Base-by-base conservation (phyloP, 2,888 invertebrate species). In the Zele albiditarsus region DNA sequence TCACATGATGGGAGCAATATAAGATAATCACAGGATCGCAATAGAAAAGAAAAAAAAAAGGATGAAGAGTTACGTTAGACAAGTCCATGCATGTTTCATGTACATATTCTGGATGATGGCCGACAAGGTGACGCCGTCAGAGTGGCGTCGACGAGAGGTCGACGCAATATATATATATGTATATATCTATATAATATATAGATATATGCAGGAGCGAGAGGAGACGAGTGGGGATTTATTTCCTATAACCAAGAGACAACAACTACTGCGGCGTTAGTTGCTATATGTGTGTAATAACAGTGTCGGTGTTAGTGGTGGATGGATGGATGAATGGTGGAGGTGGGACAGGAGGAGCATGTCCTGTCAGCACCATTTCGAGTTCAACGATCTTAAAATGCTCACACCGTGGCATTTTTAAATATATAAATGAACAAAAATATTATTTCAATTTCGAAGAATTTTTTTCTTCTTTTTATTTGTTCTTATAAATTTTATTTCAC, bases 311-410 rank as follows among this genome's bases (percentile, higher is more conserved):
- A 20, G 53, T 53, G 53, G 53, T 53, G 8, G 53, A 53, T 53
- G 20, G 53, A 53, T 53, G 53, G 20, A 71, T 49, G 23, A 38
- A 46, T 70, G 76, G 77, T 31, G 79, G 79, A 80, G 78, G 78
- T 77, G 67, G 76, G 82, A 80, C 81, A 80, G 77, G 80, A 77
- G 81, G 80, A 80, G 80, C 80, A 80, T 83, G 83, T 84, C 82
- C 83, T 83, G 83, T 84, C 84, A 83, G 85, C 85, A 82, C 78
- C 81, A 83, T 82, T 86, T 83, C 79, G 86, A 84, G 88, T 88
- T 88, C 88, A 88, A 88, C 83, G 88, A 86, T 88, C 88, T 84
- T 82, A 79, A 83, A 83, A 81, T 82, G 79, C 81, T 81, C 80
- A 82, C 77, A 75, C 53, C 53, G 78, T 79, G 81, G 79, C 79